Base-by-base conservation (phyloP, 2,797 vertebrate species). In the Malurus splendens region DNA sequence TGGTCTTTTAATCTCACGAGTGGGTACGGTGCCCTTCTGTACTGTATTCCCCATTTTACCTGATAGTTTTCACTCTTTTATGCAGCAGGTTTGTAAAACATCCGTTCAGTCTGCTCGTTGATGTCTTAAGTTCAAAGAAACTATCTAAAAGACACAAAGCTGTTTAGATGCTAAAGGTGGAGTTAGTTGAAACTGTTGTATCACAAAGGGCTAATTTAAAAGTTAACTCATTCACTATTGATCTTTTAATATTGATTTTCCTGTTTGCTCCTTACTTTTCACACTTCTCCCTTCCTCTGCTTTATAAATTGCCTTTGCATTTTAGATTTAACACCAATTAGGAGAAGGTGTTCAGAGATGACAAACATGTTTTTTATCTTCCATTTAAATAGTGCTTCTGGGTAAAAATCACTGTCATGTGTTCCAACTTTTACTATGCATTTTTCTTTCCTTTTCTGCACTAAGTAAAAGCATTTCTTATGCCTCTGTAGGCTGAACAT, bases 311-410 rank as follows among this genome's bases (percentile, higher is more conserved):
- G 51, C 65, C 59, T 77, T 78, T 67, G 20, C 74, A 70, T 91
- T 84, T 94, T 83, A n/a, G 65, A 55, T 90, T 87, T 90, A 90
- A 87, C 93, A 89, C 74, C 92, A 92, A 84, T 96, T 95, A 92
- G 77, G 77, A 54, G 50, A 85, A 86, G 64, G 60, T 44, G 71
- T 93, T 93, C 57, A 65, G 78, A 86, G 71, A 90, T 80, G 74
- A 83, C 80, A 93, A 91, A 90, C 74, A 48, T 52, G 52, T 7
- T 76, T 90, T 92, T 90, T 87, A 86, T 85, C 80, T 90, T 71
- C 67, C 32, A 65, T 80, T 94, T 83, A 81, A 91, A 57, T 71
- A 68, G 82, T 18, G 32, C 28, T 80, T 92, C 62, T 87, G 36
- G 52, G 71, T 90, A 84, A 77, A 89, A 93, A 84, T 82, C 42